phyloP scores from a whole-genome alignment of 2,888 invertebrate species.

The Erannis defoliaria region DNA sequence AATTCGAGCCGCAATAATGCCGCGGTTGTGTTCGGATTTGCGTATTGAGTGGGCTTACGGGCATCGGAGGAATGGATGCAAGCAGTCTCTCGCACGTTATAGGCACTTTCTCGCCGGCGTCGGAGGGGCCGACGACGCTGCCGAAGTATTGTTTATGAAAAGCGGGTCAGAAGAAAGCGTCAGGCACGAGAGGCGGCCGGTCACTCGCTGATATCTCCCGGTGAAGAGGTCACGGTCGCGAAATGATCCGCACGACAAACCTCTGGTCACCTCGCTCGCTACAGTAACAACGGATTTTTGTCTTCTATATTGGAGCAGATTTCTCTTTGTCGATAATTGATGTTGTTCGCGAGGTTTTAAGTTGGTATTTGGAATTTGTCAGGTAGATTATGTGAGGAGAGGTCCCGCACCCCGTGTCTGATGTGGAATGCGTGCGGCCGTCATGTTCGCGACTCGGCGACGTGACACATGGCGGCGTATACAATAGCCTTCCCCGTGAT shows the following conservation, averaged over 20 bases:
- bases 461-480: slow-evolving; percentile 56
- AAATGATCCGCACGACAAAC: slow-evolving; percentile 61
- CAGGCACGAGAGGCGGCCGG: slow-evolving; percentile 69
- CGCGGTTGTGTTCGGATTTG: slow-evolving; percentile 47
- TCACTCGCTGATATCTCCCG: slow-evolving; percentile 79
- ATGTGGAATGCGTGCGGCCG: slow-evolving; percentile 78
- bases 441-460: slow-evolving; percentile 58
- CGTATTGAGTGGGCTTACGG: slow-evolving; percentile 42
- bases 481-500: slow-evolving; percentile 59
- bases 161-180: slow-evolving; percentile 86
- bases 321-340: slow-evolving; percentile 75
- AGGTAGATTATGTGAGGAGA: slow-evolving; percentile 40
- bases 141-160: slow-evolving; percentile 84
- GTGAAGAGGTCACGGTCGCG: slow-evolving; percentile 81
- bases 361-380: slow-evolving; percentile 53
- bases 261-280: slow-evolving; percentile 60
- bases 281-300: slow-evolving; percentile 64
- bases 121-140: slow-evolving; percentile 66
- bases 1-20: slow-evolving; percentile 52
- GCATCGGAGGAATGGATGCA: slow-evolving; percentile 61
- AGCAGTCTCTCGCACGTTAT: slow-evolving; percentile 67
- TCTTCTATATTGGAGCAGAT: slow-evolving; percentile 69
- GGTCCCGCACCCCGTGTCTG: slow-evolving; percentile 61
- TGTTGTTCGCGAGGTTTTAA: slow-evolving; percentile 53
- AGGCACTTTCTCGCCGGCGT: slow-evolving; percentile 78